Evolutionary conservation across 2,888 invertebrate genomes (phyloP).

Genomic region (Sturmia bella): DNA sequence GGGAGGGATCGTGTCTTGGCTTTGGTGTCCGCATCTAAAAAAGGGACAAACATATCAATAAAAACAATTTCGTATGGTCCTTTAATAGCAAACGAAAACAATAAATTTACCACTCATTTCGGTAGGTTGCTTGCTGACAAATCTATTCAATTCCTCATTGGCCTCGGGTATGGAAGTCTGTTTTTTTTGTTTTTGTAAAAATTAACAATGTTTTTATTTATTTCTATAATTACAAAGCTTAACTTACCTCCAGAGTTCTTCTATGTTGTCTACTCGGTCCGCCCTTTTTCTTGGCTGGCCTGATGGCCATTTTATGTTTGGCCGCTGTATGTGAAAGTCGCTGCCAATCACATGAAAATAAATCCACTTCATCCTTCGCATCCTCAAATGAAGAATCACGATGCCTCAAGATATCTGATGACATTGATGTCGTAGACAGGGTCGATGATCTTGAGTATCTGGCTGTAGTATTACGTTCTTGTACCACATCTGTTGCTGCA

Average conservation of each 20-base stretch:
- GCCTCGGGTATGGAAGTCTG: slow-evolving; percentile 88
- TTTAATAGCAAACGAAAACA: background rate
- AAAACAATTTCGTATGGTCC: background rate
- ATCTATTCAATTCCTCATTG: slow-evolving; percentile 85
- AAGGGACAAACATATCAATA: background rate
- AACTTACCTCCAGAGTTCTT: slow-evolving; percentile 83
- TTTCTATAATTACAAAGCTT: background rate
- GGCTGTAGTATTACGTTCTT: slow-evolving; percentile 70
- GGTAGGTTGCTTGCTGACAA: slow-evolving; percentile 81
- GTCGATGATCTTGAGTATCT: slow-evolving; percentile 70
- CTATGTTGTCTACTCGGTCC: slow-evolving; percentile 87
- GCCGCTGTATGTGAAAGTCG: slow-evolving; percentile 91
- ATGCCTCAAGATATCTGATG: slow-evolving; percentile 73
- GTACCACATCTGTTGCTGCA: slow-evolving; percentile 62
- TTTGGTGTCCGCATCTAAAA: slow-evolving; percentile 74
- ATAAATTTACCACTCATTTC: slow-evolving; percentile 79
- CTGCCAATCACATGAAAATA: slow-evolving; percentile 76
- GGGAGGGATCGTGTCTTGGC: slow-evolving; percentile 80
- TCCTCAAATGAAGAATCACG: slow-evolving; percentile 56
- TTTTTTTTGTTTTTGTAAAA: slow-evolving; percentile 82
- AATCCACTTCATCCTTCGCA: slow-evolving; percentile 77
- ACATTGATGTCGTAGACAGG: slow-evolving; percentile 72
- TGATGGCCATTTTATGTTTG: slow-evolving; percentile 90
- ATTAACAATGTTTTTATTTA: background rate
- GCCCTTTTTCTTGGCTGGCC: slow-evolving; percentile 89